Evolutionary conservation across 2,113 vertebrate species (phyloP).

Genomic region (Tautogolabrus adspersus): DNA sequence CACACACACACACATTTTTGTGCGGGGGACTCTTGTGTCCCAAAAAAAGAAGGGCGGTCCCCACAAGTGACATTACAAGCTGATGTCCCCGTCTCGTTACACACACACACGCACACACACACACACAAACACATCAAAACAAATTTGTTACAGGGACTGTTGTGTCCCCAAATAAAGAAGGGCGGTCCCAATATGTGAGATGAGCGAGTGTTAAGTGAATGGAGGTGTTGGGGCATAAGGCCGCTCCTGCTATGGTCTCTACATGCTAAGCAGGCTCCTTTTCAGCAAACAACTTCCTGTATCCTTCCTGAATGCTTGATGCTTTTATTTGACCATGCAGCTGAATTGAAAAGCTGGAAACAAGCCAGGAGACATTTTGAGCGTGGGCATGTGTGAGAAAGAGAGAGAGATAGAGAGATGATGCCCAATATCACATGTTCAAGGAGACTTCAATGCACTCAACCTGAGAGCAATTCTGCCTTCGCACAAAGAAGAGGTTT

Average conservation of each 20-base stretch:
- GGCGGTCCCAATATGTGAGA: not conserved
- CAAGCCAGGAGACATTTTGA: constrained; percentile 38
- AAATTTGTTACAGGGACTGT: no score
- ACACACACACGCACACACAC: no score
- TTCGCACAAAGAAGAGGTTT: constrained; percentile 60
- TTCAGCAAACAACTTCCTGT: constrained; percentile 53
- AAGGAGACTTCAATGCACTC: constrained; percentile 48
- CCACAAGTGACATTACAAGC: no score
- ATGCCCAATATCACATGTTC: constrained; percentile 29
- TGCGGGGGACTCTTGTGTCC: no score
- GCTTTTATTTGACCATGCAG: constrained; percentile 37
- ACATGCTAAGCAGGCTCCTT: constrained; percentile 49
- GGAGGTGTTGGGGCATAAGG: constrained; percentile 37
- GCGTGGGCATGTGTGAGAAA: constrained; percentile 12
- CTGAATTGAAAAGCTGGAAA: constrained; percentile 36
- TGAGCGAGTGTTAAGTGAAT: constrained; percentile 28
- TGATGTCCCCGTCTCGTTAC: no score
- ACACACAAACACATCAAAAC: no score
- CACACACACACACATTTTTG: no score
- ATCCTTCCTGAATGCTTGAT: constrained; percentile 41
- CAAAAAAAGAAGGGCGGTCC: no score
- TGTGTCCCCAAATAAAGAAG: no score
- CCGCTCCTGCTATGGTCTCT: constrained; percentile 2
- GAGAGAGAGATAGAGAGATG: not conserved
- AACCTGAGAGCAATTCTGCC: constrained; percentile 33